These are phyloP conservation scores for zebrafish (Danio rerio) DNA, from an alignment of 2,113 vertebrate species.

Conservation along the genomic window DNA sequence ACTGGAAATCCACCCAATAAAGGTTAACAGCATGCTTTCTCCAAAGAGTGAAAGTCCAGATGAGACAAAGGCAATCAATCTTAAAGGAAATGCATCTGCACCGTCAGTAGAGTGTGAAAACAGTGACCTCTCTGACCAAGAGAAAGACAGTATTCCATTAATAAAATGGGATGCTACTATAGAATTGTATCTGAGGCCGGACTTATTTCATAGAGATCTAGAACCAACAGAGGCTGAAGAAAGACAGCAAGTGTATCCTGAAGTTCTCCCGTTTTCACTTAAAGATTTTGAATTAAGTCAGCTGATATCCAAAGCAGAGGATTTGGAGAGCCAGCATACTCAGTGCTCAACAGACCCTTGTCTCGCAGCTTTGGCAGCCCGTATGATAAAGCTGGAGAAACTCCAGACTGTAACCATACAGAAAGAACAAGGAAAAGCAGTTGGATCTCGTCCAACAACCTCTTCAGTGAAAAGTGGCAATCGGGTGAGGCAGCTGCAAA, in stretches of 20 bases:
- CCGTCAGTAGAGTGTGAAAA: conserved; percentile 26
- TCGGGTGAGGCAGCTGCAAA: conserved; percentile 27
- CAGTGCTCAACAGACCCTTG: conserved; percentile 39
- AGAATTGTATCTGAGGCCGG: conserved; percentile 52
- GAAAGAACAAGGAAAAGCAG: conserved; percentile 53
- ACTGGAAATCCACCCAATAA: conserved; percentile 30
- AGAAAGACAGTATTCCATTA: conserved; percentile 26
- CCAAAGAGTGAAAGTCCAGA: not conserved
- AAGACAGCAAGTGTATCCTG: conserved; percentile 43
- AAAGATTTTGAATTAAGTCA: conserved; percentile 40
- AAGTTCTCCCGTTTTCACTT: conserved; percentile 54
- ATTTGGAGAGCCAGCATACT: conserved; percentile 27
- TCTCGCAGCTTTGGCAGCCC: conserved; percentile 49
- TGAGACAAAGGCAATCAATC: not conserved
- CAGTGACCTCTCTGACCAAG: conserved; percentile 58
- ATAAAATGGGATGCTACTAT: conserved; percentile 17
- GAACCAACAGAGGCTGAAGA: conserved; percentile 35
- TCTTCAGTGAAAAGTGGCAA: conserved; percentile 9
- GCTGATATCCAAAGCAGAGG: not conserved
- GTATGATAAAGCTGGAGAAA: conserved; percentile 54
- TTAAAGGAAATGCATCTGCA: not conserved
- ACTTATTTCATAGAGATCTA: conserved; percentile 40
- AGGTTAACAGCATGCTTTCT: not conserved
- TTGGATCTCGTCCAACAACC: conserved; percentile 35
- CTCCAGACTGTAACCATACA: conserved; percentile 58